Evolutionary conservation across 1,140 invertebrate species (phyloP).

Genomic region (Macrotrachela quadricornifera): DNA sequence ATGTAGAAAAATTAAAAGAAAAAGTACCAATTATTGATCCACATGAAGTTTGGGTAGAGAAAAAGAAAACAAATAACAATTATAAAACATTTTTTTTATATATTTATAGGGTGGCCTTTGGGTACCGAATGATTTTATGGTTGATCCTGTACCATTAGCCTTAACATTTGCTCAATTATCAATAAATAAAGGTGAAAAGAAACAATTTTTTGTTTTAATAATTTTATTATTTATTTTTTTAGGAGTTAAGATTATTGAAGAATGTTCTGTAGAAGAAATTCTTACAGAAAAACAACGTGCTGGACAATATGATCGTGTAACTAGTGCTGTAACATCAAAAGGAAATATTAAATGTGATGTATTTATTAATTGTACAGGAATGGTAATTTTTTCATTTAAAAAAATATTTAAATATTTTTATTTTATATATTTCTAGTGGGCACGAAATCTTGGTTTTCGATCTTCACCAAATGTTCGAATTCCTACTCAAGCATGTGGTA

Average conservation of each 20-base stretch:
- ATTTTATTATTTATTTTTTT: constrained; percentile 1
- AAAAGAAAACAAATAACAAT: too few relatives aligned
- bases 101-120: constrained; percentile 51
- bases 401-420: neutral
- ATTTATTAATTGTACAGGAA: constrained; percentile 73
- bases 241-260: constrained; percentile 65
- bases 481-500: constrained; percentile 68
- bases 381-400: constrained; percentile 31
- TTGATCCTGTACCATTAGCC: constrained; percentile 61
- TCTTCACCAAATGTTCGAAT: constrained; percentile 64
- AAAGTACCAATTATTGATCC: too few relatives aligned
- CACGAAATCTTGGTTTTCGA: constrained; percentile 50
- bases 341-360: constrained; percentile 60
- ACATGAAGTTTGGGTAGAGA: too few relatives aligned
- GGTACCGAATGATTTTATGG: constrained; percentile 78
- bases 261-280: constrained; percentile 45
- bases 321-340: constrained; percentile 48
- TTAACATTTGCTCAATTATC: constrained; percentile 50
- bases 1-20: neutral
- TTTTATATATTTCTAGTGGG: constrained; percentile 34
- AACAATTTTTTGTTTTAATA: too few relatives aligned
- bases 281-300: constrained; percentile 29
- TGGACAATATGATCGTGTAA: constrained; percentile 37
- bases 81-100: neutral
- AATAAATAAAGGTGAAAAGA: constrained; percentile 33